Evolutionary conservation across 2,113 vertebrate species (phyloP).

Genomic region (Mungos mungo): DNA sequence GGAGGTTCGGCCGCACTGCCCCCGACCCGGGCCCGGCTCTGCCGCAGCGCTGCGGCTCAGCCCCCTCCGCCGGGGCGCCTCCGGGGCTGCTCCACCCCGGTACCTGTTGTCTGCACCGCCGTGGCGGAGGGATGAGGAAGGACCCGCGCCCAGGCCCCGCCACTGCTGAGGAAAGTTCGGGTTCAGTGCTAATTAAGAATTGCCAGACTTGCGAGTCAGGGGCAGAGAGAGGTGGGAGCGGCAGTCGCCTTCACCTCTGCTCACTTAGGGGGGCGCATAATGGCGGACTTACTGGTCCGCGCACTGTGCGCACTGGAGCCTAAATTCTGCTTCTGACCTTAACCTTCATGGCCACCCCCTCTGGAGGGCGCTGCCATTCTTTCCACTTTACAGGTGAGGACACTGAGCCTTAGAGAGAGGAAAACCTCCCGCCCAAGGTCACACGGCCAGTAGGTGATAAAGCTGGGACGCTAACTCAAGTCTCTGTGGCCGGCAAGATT

Average conservation of each 20-base stretch:
- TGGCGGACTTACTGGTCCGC: background rate
- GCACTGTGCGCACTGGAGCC: background rate
- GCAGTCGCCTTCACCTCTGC: background rate
- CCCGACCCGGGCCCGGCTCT: background rate
- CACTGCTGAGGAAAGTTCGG: background rate
- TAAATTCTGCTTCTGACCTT: background rate
- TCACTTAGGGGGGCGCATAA: background rate
- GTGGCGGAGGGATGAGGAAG: background rate
- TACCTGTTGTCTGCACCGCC: conserved; percentile 46
- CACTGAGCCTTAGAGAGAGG: background rate
- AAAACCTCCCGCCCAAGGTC: conserved; percentile 66
- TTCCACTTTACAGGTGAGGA: conserved; percentile 13
- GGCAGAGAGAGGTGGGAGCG: background rate
- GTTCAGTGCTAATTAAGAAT: background rate
- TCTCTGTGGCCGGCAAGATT: background rate
- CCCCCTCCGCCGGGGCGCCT: background rate
- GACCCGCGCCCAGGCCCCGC: background rate
- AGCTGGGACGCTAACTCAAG: background rate
- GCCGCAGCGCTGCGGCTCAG: conserved; percentile 62
- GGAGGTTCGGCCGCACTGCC: background rate
- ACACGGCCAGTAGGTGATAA: background rate
- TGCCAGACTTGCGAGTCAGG: background rate
- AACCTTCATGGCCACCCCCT: conserved; percentile 9
- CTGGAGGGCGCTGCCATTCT: background rate
- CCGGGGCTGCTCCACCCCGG: background rate